Conservation (phyloP, 2,113 vertebrate genomes). For the Gallinago undulata region DNA sequence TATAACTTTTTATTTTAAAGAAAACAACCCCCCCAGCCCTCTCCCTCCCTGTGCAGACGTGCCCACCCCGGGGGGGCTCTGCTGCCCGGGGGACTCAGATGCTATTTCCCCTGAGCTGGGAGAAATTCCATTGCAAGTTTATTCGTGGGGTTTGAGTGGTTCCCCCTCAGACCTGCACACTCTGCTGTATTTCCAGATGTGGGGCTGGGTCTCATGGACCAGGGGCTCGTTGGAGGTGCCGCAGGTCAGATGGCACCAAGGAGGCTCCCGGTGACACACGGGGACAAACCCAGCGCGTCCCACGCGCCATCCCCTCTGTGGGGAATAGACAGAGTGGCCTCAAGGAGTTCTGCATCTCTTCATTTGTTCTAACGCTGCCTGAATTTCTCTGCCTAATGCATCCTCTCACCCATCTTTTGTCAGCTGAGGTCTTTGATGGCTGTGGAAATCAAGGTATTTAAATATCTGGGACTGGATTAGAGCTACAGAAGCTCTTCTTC, state of each 20-base stretch:
- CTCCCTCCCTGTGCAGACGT: not conserved
- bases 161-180: not conserved
- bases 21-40: too few species aligned
- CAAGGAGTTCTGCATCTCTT: too few species aligned
- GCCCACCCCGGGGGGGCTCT: fast-evolving
- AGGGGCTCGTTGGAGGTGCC: fast-evolving
- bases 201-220: not conserved
- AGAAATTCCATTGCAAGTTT: not conserved
- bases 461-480: not conserved
- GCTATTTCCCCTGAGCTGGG: fast-evolving
- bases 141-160: fast-evolving
- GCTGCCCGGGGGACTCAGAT: not conserved
- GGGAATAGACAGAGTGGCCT: too few species aligned
- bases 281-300: fast-evolving
- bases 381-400: not conserved
- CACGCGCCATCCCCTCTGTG: fast-evolving
- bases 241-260: not conserved
- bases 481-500: not conserved
- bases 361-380: fast-evolving
- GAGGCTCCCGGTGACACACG: fast-evolving
- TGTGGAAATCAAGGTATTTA: not conserved
- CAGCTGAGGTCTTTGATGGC: not conserved
- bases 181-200: fast-evolving
- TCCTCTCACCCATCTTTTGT: not conserved
- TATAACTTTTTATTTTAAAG: not conserved